phyloP scores from a whole-genome alignment of 2,888 invertebrate species.

The Mythimna albipuncta region DNA sequence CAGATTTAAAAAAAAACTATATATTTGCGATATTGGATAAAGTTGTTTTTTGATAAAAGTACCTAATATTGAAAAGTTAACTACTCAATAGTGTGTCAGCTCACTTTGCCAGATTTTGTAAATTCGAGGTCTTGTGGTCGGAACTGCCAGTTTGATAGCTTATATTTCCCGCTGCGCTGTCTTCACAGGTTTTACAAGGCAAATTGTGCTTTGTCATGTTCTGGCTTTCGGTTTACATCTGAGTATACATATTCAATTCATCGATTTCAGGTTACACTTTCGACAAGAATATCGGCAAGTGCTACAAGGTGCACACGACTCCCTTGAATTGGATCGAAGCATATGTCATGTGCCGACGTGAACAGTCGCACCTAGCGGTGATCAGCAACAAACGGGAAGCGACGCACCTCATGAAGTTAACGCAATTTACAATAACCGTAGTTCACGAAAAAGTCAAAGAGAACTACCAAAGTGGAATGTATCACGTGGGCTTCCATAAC shows the following conservation, averaged over 20 bases:
- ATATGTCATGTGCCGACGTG: slow-evolving; percentile 69
- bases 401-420: slow-evolving; percentile 30
- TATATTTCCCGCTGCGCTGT: too few species aligned
- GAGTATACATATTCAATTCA: background rate
- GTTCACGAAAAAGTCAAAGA: background rate
- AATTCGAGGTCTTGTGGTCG: too few species aligned
- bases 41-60: too few species aligned
- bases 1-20: too few species aligned
- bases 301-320: slow-evolving; percentile 79
- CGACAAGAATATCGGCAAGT: slow-evolving; percentile 68
- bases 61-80: too few species aligned
- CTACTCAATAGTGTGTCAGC: too few species aligned
- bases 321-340: slow-evolving; percentile 80
- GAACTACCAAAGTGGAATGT: slow-evolving; percentile 50
- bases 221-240: too few species aligned
- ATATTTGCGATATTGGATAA: too few species aligned
- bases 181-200: too few species aligned
- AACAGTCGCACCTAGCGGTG: slow-evolving; percentile 70
- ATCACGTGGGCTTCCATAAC: slow-evolving; percentile 69
- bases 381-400: slow-evolving; percentile 67
- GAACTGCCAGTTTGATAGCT: too few species aligned
- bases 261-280: slow-evolving; percentile 75
- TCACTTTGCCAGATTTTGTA: too few species aligned
- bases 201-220: too few species aligned
- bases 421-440: background rate